phyloP scores from a whole-genome alignment of 2,113 vertebrate genomes.

The Mastomys coucha region DNA sequence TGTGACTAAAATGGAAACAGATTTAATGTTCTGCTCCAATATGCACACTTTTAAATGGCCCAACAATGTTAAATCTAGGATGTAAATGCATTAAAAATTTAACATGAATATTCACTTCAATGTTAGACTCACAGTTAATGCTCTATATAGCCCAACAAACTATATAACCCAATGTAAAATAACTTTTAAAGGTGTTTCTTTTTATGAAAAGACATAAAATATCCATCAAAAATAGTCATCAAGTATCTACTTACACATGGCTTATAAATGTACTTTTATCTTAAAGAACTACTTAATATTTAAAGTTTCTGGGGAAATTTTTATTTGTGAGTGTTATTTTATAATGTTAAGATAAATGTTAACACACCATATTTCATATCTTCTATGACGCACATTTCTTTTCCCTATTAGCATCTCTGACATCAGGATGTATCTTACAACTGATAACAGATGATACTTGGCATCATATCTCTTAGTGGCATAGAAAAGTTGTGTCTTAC shows the following conservation, averaged over 20 bases:
- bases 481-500: constrained; percentile 69
- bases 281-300: constrained; percentile 75
- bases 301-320: constrained; percentile 64
- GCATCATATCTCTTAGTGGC: constrained; percentile 52
- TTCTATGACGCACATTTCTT: constrained; percentile 66
- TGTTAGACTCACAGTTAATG: constrained; percentile 62
- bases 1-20: constrained; percentile 88
- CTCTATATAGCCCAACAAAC: constrained; percentile 73
- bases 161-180: constrained; percentile 77
- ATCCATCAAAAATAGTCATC: constrained; percentile 80
- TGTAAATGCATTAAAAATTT: constrained; percentile 76
- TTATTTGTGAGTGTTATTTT: constrained; percentile 63
- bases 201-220: constrained; percentile 79
- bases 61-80: constrained; percentile 78
- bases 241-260: constrained; percentile 76
- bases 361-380: constrained; percentile 69
- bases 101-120: constrained; percentile 73
- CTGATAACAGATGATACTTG: constrained; percentile 50
- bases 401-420: constrained; percentile 64
- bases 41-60: constrained; percentile 79
- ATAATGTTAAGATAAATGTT: constrained; percentile 28
- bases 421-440: constrained; percentile 68
- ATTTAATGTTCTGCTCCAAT: constrained; percentile 79
- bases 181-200: constrained; percentile 75
- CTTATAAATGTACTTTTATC: constrained; percentile 75